phyloP scores from a whole-genome alignment of 1,140 invertebrate species.

The Drosophila grimshawi region DNA sequence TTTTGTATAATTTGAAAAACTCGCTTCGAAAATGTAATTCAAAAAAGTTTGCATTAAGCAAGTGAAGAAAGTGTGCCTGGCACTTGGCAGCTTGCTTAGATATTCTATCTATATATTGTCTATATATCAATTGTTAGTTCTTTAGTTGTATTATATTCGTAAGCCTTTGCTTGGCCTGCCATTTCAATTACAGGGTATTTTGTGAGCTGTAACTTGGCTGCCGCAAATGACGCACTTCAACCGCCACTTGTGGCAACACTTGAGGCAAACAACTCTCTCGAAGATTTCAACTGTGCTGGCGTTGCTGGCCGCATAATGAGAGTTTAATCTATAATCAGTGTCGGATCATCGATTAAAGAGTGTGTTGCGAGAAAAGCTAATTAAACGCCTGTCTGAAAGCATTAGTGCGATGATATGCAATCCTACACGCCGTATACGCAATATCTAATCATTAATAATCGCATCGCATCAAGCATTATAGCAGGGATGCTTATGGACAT shows the following conservation, averaged over 20 bases:
- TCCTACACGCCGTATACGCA: slow-evolving; percentile 63
- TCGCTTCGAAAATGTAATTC: too few species aligned
- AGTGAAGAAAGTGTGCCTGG: too few species aligned
- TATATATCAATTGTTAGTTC: too few species aligned
- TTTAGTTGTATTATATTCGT: too few species aligned
- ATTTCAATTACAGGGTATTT: slow-evolving; percentile 14
- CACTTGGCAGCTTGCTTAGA: too few species aligned
- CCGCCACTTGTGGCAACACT: background rate
- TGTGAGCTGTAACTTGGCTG: background rate
- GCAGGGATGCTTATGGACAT: slow-evolving; percentile 4
- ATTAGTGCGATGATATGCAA: slow-evolving; percentile 16
- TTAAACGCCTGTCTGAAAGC: slow-evolving; percentile 22
- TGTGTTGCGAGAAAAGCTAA: slow-evolving; percentile 10
- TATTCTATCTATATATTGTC: too few species aligned
- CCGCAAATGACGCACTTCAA: slow-evolving; percentile 13
- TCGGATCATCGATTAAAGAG: slow-evolving; percentile 1
- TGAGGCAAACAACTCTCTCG: slow-evolving; percentile 14
- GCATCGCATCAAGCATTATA: slow-evolving; percentile 11
- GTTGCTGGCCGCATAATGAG: slow-evolving; percentile 8
- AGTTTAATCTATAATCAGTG: slow-evolving; percentile 28
- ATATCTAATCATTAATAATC: slow-evolving; percentile 42
- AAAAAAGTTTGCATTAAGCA: too few species aligned
- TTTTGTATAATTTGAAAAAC: too few species aligned
- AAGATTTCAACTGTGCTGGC: background rate
- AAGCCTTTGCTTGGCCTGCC: too few species aligned